Conservation (phyloP, 1,140 invertebrate genomes). For the Aphis gossypii region DNA sequence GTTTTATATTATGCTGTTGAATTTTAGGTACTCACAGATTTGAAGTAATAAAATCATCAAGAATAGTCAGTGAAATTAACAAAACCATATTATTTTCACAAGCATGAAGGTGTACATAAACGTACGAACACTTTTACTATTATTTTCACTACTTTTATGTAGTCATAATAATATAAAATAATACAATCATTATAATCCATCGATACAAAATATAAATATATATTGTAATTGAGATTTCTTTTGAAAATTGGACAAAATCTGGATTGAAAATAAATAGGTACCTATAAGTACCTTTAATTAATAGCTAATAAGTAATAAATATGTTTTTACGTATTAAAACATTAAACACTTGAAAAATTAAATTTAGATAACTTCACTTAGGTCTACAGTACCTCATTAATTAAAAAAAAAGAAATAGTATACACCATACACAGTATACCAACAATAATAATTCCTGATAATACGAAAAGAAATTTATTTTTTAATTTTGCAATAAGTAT, state of each 20-base stretch:
- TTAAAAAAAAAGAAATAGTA: not conserved
- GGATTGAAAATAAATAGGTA: not conserved
- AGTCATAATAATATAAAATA: not conserved
- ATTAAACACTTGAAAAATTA: not conserved
- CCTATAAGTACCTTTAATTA: no score
- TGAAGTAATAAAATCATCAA: not conserved
- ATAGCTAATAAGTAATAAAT: not conserved
- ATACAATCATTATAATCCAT: not conserved
- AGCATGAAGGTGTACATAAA: not conserved
- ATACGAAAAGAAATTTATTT: no score
- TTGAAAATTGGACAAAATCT: not conserved
- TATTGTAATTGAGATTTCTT: not conserved
- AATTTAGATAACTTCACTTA: not conserved
- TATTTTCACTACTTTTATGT: not conserved
- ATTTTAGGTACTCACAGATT: conserved; percentile 10
- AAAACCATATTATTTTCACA: not conserved
- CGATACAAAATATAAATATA: not conserved
- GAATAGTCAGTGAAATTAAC: not conserved
- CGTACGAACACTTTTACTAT: not conserved
- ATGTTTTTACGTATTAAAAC: not conserved
- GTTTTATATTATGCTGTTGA: not conserved
- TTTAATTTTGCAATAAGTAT: no score
- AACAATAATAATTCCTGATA: no score
- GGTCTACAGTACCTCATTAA: not conserved
- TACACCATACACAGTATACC: no score